These are phyloP conservation scores for Clinocottus analis DNA, from an alignment of 2,113 vertebrate species.

Conservation along the genomic window DNA sequence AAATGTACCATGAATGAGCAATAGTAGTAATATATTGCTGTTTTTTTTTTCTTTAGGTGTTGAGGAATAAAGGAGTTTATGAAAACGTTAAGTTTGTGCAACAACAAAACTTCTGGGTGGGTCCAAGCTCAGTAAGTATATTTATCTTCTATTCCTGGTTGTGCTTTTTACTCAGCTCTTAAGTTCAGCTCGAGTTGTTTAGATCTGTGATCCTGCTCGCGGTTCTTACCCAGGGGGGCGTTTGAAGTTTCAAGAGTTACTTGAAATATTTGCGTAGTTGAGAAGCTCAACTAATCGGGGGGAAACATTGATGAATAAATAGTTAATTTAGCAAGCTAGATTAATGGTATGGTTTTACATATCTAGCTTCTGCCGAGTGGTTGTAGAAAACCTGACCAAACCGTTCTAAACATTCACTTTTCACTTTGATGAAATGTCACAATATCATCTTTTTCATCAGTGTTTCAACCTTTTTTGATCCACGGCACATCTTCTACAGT, in stretches of 20 bases:
- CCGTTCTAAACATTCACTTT: background rate
- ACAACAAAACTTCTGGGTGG: conserved; percentile 99
- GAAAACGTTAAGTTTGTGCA: conserved; percentile 98
- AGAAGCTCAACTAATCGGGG: background rate
- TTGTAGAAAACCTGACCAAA: background rate
- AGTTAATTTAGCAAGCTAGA: background rate
- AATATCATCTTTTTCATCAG: no score
- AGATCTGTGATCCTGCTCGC: background rate
- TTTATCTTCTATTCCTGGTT: background rate
- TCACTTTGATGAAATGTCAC: no score
- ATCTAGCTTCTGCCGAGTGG: background rate
- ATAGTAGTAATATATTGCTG: background rate
- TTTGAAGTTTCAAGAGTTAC: background rate
- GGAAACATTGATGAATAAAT: background rate
- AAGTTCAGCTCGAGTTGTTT: background rate
- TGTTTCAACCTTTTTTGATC: no score
- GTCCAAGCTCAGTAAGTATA: conserved; percentile 93
- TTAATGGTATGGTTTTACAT: background rate
- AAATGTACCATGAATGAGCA: background rate
- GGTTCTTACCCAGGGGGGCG: background rate
- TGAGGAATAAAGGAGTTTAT: conserved; percentile 96
- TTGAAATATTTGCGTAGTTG: no score
- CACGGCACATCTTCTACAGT: no score
- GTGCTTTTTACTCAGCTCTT: background rate
- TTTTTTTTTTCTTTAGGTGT: conserved; percentile 82